Conservation (phyloP, 2,888 invertebrate species). For the Drosophila hawaiiensis region DNA sequence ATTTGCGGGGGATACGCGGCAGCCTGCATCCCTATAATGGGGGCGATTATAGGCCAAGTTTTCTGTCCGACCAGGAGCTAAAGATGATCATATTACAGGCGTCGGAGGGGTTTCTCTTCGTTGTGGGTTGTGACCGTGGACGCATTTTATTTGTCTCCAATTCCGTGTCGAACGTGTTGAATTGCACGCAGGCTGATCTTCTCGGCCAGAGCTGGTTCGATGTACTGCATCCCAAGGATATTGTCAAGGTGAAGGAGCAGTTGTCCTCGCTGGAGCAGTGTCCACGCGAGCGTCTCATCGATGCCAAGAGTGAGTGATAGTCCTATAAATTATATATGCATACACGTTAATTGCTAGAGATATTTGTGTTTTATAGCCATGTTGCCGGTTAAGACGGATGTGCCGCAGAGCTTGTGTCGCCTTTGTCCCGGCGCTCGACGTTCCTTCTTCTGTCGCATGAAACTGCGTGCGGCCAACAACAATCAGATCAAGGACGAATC, state of each 20-base stretch:
- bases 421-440: slow-evolving; percentile 95
- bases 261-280: slow-evolving; percentile 95
- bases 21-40: slow-evolving; percentile 91
- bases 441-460: slow-evolving; percentile 97
- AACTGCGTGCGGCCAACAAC: slow-evolving; percentile 88
- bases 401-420: slow-evolving; percentile 91
- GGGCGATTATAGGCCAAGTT: slow-evolving; percentile 92
- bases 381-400: slow-evolving; percentile 95
- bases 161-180: slow-evolving; percentile 92
- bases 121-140: slow-evolving; percentile 96
- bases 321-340: not conserved
- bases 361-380: slow-evolving; percentile 88
- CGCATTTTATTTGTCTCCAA: slow-evolving; percentile 95
- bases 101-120: slow-evolving; percentile 95
- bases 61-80: slow-evolving; percentile 94
- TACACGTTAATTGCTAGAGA: not conserved
- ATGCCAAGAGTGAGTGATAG: slow-evolving; percentile 91
- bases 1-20: slow-evolving; percentile 92
- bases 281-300: slow-evolving; percentile 94
- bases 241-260: slow-evolving; percentile 97
- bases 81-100: slow-evolving; percentile 94
- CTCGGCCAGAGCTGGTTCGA: slow-evolving; percentile 97
- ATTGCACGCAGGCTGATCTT: slow-evolving; percentile 94
- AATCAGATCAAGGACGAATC: slow-evolving; percentile 91
- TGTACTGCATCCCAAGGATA: slow-evolving; percentile 97